Percentiles rank a stretch among this genome's conserved stretches.
Conservation (phyloP, 2,113 vertebrate species). For the Xenopus laevis region DNA sequence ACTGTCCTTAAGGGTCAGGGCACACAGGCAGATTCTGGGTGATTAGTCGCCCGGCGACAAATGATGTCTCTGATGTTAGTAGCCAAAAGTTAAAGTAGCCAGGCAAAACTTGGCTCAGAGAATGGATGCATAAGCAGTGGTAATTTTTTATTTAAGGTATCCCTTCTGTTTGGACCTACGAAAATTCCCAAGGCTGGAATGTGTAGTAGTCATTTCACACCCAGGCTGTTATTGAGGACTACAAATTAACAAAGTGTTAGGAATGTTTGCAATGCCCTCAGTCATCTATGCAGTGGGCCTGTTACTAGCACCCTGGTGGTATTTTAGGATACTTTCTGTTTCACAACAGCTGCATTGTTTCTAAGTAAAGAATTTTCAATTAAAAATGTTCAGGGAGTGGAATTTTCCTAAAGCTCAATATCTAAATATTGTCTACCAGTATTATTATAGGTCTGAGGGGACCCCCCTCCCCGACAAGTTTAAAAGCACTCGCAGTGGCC, state of each 20-base stretch:
- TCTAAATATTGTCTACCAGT: conserved; percentile 10
- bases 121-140: too few relatives aligned
- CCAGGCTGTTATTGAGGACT: conserved; percentile 13
- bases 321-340: conserved; percentile 18
- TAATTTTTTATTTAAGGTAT: too few relatives aligned
- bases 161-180: too few relatives aligned
- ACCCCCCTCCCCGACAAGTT: too few relatives aligned
- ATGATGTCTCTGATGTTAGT: too few relatives aligned
- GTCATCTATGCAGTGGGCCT: conserved; percentile 5
- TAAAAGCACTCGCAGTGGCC: not conserved
- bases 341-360: conserved; percentile 14
- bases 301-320: conserved; percentile 24
- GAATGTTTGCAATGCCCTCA: conserved; percentile 34
- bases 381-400: conserved; percentile 30
- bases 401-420: conserved; percentile 26
- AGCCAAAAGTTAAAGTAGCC: too few relatives aligned
- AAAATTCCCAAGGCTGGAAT: conserved; percentile 17
- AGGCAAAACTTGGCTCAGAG: too few relatives aligned
- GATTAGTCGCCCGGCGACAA: too few relatives aligned
- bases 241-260: not conserved
- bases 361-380: not conserved
- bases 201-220: conserved; percentile 25
- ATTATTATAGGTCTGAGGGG: not conserved
- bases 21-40: too few relatives aligned
- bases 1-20: too few relatives aligned